Evolutionary conservation across 2,888 invertebrate species (phyloP).

Genomic region (Druceiella hillmani): DNA sequence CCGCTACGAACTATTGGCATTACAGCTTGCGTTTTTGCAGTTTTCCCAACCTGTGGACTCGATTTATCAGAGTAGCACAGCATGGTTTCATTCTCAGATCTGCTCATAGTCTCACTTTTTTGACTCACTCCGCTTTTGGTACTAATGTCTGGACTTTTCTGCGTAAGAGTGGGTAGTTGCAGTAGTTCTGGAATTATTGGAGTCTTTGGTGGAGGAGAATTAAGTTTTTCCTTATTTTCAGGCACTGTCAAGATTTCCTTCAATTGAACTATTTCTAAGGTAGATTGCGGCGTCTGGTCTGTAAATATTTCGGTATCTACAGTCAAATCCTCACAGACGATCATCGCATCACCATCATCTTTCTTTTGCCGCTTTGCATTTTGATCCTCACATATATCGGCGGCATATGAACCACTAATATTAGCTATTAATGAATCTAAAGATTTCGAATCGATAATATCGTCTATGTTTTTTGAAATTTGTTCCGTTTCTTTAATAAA

Average conservation of each 20-base stretch:
- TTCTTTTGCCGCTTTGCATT: slow-evolving; percentile 12
- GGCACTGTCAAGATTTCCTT: no score
- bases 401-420: no score
- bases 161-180: slow-evolving; percentile 39
- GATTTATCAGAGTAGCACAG: slow-evolving; percentile 44
- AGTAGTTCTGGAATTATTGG: slow-evolving; percentile 42
- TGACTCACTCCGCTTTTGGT: slow-evolving; percentile 44
- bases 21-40: slow-evolving; percentile 45
- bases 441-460: no score
- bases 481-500: no score
- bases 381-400: no score
- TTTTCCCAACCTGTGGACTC: slow-evolving; percentile 41
- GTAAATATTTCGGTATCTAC: no score
- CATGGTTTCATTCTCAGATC: slow-evolving; percentile 48
- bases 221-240: slow-evolving; percentile 30
- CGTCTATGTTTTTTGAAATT: no score
- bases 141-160: slow-evolving; percentile 41
- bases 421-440: no score
- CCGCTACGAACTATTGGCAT: slow-evolving; percentile 47
- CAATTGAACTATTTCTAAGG: slow-evolving; percentile 9
- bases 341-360: slow-evolving; percentile 8
- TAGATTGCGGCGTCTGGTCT: no score
- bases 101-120: slow-evolving; percentile 38
- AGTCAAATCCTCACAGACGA: no score
- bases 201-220: slow-evolving; percentile 44